Base-by-base conservation (phyloP, 2,888 invertebrate genomes). In the Lasioglossum pauxillum region DNA sequence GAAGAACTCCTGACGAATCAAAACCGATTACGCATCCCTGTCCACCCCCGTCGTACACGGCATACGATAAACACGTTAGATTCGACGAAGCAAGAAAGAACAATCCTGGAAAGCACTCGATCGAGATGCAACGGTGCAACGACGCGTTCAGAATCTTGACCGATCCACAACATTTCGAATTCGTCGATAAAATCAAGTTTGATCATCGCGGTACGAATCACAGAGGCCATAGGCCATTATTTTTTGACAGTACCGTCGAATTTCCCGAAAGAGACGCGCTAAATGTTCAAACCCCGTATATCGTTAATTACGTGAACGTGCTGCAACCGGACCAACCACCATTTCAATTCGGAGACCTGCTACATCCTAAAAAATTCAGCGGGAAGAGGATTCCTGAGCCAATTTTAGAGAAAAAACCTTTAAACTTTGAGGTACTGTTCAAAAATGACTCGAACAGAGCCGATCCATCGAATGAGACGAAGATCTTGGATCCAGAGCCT, bases 81-180 rank as follows among this genome's bases (percentile, higher is more conserved):
- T 83, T 77, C 80, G 38, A 79, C 5, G 41, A 7, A n/a, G 5
- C n/a, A 44, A 73, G 27, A 31, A 14, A 14, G 27, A 46, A 23
- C 75, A 23, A 73, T 1, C n/a, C 67, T 2, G 46, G 71, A 38
- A 53, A 46, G 1, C 46, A 72, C 5, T 8, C 38, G 1, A 71
- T 85, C 44, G 85, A 77, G 46, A n/a, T 57, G 14, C 85, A 73
- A 27, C 38, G 76, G 10, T 85, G 85, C 84, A n/a, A 84, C 80
- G 85, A 85, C 14, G 84, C 73, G 14, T 84, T 85, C 57, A 27
- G 57, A 64, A 31, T 73, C 2, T 60, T 85, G 38, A 85, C 79
- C 5, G 27, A 69, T 16, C 19, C 38, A 0, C 14, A 60, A 16
- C 14, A 46, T 31, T 38, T 75, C 5, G 12, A 75, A 2, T 2